phyloP scores from a whole-genome alignment of 2,113 vertebrate genomes.

The Chamaea fasciata region DNA sequence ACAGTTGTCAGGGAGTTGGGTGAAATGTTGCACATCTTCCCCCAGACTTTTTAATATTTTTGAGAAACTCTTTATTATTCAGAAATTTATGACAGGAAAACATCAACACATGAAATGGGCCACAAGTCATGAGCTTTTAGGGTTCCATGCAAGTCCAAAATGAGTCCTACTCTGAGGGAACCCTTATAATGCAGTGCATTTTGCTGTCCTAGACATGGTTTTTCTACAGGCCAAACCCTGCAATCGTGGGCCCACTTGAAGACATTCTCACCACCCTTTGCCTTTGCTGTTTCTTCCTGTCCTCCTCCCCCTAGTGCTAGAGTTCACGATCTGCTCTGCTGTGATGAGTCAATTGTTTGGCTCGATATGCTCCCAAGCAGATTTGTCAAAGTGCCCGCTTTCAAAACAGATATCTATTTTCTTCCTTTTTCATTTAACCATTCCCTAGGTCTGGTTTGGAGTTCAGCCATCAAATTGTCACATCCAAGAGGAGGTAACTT shows the following conservation, averaged over 20 bases:
- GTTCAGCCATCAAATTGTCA: neutral
- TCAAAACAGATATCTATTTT: neutral
- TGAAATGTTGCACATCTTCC: neutral
- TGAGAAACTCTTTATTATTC: neutral
- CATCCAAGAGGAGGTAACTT: neutral
- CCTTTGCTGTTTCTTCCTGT: neutral
- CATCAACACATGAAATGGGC: neutral
- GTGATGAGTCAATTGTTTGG: constrained; percentile 10
- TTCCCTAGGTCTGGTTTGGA: neutral
- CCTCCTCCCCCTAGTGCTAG: neutral
- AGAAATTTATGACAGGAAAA: neutral
- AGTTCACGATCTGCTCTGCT: neutral
- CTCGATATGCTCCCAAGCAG: neutral
- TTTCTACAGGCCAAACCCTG: neutral
- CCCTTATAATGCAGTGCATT: neutral
- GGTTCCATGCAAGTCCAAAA: neutral
- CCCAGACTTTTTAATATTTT: neutral
- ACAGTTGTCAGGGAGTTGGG: neutral
- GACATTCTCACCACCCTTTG: neutral
- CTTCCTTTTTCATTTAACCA: neutral
- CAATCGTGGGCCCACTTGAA: accelerated
- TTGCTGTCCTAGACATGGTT: neutral
- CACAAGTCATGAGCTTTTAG: neutral
- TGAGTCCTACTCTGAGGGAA: neutral
- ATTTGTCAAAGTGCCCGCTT: neutral